These are phyloP conservation scores for Acleris literana DNA, from an alignment of 2,888 invertebrate species.

Conservation along the genomic window DNA sequence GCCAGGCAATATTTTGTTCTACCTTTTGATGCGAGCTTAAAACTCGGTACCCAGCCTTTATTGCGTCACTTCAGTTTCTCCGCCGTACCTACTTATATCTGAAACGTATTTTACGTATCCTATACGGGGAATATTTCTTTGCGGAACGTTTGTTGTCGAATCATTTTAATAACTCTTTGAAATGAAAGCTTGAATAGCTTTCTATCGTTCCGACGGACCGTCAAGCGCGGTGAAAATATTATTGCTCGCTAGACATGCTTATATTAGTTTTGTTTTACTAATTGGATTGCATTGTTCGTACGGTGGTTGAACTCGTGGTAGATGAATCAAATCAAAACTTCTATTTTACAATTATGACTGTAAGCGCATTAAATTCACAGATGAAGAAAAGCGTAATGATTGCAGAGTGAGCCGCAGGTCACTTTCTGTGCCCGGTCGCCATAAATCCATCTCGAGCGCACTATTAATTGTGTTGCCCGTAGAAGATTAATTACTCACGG, in stretches of 20 bases:
- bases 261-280: slow-evolving; percentile 32
- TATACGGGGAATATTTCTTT: slow-evolving; percentile 35
- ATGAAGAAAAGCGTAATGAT: too few species aligned
- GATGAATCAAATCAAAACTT: slow-evolving; percentile 16
- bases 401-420: background rate
- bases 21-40: slow-evolving; percentile 37
- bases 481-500: slow-evolving; percentile 28
- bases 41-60: slow-evolving; percentile 30
- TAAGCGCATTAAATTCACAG: too few species aligned
- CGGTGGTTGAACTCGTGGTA: slow-evolving; percentile 14
- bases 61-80: slow-evolving; percentile 34
- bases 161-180: slow-evolving; percentile 29
- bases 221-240: slow-evolving; percentile 21
- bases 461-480: slow-evolving; percentile 34
- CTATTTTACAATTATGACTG: background rate
- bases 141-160: slow-evolving; percentile 30
- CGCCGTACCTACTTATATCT: slow-evolving; percentile 32
- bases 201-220: slow-evolving; percentile 6
- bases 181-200: slow-evolving; percentile 22
- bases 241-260: slow-evolving; percentile 29
- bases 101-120: slow-evolving; percentile 32
- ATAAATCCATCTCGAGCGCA: slow-evolving; percentile 32
- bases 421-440: background rate
- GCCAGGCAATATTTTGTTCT: slow-evolving; percentile 35
- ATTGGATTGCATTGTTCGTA: slow-evolving; percentile 32